These are phyloP conservation scores for Philopedon plagiatum DNA, from an alignment of 2,888 invertebrate genomes.

Conservation along the genomic window DNA sequence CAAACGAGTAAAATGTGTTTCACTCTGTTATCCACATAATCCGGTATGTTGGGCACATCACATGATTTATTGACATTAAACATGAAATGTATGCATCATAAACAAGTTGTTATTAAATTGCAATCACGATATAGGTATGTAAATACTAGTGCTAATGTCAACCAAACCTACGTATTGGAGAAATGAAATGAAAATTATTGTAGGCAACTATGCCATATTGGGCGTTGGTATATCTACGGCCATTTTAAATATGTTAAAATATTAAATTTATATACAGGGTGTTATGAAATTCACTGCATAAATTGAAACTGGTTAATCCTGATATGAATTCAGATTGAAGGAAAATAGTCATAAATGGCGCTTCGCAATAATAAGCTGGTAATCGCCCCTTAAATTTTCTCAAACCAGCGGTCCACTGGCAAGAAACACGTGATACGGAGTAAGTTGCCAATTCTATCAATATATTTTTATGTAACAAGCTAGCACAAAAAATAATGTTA, in stretches of 20 bases:
- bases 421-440: too few species aligned
- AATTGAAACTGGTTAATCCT: too few species aligned
- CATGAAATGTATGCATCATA: conserved; percentile 8
- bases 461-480: too few species aligned
- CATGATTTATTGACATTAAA: conserved; percentile 27
- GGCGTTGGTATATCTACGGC: neutral
- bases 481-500: too few species aligned
- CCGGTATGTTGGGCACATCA: conserved; percentile 23
- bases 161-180: conserved; percentile 2
- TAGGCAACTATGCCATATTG: neutral
- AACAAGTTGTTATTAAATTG: neutral
- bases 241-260: neutral
- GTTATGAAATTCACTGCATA: too few species aligned
- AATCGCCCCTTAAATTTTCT: too few species aligned
- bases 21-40: conserved; percentile 12
- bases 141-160: conserved; percentile 19
- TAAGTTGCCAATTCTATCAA: too few species aligned
- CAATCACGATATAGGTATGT: neutral
- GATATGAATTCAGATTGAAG: too few species aligned
- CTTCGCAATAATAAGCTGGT: too few species aligned
- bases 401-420: too few species aligned
- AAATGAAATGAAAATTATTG: conserved; percentile 1
- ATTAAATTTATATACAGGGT: too few species aligned
- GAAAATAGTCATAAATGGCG: too few species aligned
- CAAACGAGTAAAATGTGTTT: conserved; percentile 17